Evolutionary conservation across 1,140 invertebrate genomes (phyloP).

Genomic region (Anastrepha obliqua): DNA sequence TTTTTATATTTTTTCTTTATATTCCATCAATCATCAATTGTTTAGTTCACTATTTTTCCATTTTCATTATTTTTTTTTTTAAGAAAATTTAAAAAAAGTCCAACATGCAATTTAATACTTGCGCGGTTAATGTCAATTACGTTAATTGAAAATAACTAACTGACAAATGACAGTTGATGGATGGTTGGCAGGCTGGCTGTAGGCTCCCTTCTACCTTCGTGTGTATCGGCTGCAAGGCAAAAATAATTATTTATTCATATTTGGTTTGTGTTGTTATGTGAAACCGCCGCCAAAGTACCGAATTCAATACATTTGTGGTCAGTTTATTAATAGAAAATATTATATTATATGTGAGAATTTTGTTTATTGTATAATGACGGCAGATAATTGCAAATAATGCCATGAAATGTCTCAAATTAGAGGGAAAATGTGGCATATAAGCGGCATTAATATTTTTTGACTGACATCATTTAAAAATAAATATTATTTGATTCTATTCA

Average conservation of each 20-base stretch:
- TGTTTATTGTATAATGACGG: neutral
- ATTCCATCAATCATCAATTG: neutral
- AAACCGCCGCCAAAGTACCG: neutral
- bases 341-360: too few relatives aligned
- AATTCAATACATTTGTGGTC: neutral
- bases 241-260: neutral
- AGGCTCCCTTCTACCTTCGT: neutral
- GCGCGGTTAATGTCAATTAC: slow-evolving; percentile 6
- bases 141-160: slow-evolving; percentile 23
- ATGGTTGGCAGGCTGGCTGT: neutral
- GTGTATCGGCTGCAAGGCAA: neutral
- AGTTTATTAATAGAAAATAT: neutral
- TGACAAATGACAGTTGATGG: neutral
- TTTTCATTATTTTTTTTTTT: neutral
- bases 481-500: too few relatives aligned
- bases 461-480: too few relatives aligned
- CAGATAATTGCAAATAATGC: neutral
- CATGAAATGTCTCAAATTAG: neutral
- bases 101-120: slow-evolving; percentile 6
- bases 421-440: neutral
- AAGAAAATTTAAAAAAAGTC: neutral
- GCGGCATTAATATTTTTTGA: too few relatives aligned
- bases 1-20: neutral
- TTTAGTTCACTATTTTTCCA: neutral
- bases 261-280: neutral